Base-by-base conservation (phyloP, 2,113 vertebrate species). In the Chinchilla lanigera region DNA sequence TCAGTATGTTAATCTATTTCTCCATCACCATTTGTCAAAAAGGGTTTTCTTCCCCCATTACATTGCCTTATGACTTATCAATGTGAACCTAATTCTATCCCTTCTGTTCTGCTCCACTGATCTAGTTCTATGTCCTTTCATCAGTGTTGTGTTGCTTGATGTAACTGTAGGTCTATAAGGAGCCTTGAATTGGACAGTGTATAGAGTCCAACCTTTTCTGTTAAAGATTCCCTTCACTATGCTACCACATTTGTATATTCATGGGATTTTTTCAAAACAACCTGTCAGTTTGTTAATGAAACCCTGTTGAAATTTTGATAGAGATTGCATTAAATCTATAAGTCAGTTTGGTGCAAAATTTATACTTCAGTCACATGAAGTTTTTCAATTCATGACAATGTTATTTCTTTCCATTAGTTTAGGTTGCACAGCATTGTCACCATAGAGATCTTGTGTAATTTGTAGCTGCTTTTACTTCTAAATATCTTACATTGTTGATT, bases 181-280 rank as follows among this genome's bases (percentile, higher is more conserved):
- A 65, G 5, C 3, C 24, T 90, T 83, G 50, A 69, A 91, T 58
- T 69, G 28, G 13, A 60, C 1, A 84, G 5, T 61, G 10, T 87
- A 8, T 67, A 0, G n/a, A 60, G 4, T 35, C 16, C 56, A 82
- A 38, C 0, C 61, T 63, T 28, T 85, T 89, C 19, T 93, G 60
- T 83, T 63, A 13, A 84, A 54, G 52, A 78, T 71, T 78, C 58
- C 65, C 56, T 47, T 75, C 26, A 22, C 4, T 85, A n/a, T 73
- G 71, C 87, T 71, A 73, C 28, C 41, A 85, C 17, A 8, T 88
- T 88, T 81, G 12, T 0, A 61, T 93, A 81, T 97, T 26, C 19
- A 7, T 61, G 13, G 65, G n/a, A 83, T 38, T 91, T 83, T 83
- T 90, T 61, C 69, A 61, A 91, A 95, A 91, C 77, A 91, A 84